Conservation (phyloP, 2,888 invertebrate species). For the Macropis europaea region DNA sequence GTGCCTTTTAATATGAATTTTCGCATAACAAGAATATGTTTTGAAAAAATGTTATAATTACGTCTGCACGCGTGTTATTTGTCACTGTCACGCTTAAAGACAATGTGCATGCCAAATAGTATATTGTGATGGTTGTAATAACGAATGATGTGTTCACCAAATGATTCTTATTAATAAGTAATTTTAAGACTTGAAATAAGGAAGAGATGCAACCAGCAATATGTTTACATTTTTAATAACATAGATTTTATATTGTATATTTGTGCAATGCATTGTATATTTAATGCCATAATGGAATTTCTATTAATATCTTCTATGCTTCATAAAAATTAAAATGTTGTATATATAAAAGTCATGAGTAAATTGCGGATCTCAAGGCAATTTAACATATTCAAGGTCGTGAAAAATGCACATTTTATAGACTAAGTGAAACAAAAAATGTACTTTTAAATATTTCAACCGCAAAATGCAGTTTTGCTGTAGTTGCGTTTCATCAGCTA, state of each 20-base stretch:
- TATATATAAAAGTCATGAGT: no score
- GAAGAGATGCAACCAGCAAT: no score
- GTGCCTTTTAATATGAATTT: not conserved
- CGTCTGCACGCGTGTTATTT: not conserved
- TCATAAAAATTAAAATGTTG: not conserved
- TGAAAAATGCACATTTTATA: no score
- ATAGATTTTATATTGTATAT: not conserved
- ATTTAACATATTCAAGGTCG: no score
- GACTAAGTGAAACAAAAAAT: no score
- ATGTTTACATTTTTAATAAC: no score
- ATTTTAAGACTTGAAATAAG: no score
- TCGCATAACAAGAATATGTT: not conserved
- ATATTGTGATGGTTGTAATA: not conserved
- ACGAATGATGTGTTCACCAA: not conserved
- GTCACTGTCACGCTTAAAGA: not conserved
- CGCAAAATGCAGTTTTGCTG: no score
- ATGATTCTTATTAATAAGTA: not conserved
- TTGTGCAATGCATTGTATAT: not conserved
- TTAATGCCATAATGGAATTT: not conserved
- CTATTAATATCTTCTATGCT: not conserved
- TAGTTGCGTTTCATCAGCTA: no score
- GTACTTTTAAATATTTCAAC: no score
- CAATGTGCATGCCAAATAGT: not conserved
- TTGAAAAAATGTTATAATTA: not conserved
- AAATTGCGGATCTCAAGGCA: no score